Evolutionary conservation across 23 tunicate species (phyloP), one percentile per base, ranked within the genome.

Genomic region (Oikopleura albicans): DNA sequence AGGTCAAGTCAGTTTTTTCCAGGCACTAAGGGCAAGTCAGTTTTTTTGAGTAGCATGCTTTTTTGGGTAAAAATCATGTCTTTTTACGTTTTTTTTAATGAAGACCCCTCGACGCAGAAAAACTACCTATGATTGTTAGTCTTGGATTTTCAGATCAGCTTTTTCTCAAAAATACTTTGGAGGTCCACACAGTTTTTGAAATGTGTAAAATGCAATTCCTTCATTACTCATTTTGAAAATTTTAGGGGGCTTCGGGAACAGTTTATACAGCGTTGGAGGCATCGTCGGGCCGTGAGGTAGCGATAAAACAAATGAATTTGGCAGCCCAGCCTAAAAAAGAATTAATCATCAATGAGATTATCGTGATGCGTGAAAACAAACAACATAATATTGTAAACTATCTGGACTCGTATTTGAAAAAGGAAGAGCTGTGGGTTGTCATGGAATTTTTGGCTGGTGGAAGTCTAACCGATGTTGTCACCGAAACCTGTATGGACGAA

Each of bases 391-490:
- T 95, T 56, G 99, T 95, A 34, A 95, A 95, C 84, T 91, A 91
- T 95, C 91, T 91, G 89, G 89, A 91, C 87, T 88, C 91, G 56
- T 95, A 89, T 75, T 76, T 95, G 1, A 95, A 91, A 39, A 89
- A 79, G 0, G 88, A 95, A 76, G 99, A 95, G 56, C 85, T 95
- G n/a, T 95, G 99, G 99, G 99, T 95, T 75, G 99, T 95, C 34
- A 95, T 95, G 99, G 99, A 95, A 79, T 91, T 76, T 39, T 41
- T 95, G 87, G 90, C 89, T 56, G 99, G 99, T 39, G 99, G 99
- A 39, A 91, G 97, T 1, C 87, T 95, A 12, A 95, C 99, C 0
- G 92, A 95, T 39, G 83, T 90, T 38, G 99, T 95, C 75, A 95
- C 99, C 0, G 87, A 90, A 40, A 85, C 88, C 34, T 91, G 96